Evolutionary conservation across 2,888 invertebrate species (phyloP), one percentile per base, ranked within the genome.

Genomic region (Hirudinaria manillensis): DNA sequence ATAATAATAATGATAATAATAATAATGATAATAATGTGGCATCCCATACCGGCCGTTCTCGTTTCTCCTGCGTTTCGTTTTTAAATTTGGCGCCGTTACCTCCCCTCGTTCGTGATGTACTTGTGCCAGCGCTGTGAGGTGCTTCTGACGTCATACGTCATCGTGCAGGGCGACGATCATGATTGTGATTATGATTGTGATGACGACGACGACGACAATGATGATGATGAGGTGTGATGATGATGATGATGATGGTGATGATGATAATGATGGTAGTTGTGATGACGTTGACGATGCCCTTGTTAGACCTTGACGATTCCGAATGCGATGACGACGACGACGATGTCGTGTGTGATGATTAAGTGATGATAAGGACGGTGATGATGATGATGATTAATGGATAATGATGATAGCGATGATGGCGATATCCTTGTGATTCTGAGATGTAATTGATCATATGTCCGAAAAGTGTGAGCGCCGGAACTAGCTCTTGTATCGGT

Each of bases 391-490:
- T 67, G 32, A 24, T 6, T n/a, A 16, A 24, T n/a, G 71, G 53
- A 74, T 34, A 55, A 74, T n/a, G 76, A 21, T 51, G 74, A 67
- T n/a, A 70, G 70, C 19, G 55, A 76, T 7, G 80, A 80, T 19
- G 82, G 82, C 55, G 86, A 88, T 85, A 83, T 24, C 4, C 3
- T 24, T 3, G 13, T 24, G n/a, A 27, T 24, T 3, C 24, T 24
- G 38, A 24, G 55, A 53, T 53, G 55, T 16, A 16, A 19, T 16
- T 53, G 55, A 53, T 53, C 13, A 53, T 53, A 19, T 16, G 13
- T 13, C 13, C 19, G 55, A 53, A 16, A 19, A 53, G 13, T 13
- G 19, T 53, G 55, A n/a, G n/a, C n/a, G n/a, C n/a, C n/a, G n/a
- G n/a, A n/a, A n/a, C n/a, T n/a, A n/a, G n/a, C n/a, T n/a, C n/a